A percentile compares a stretch with the other conserved stretches of the same genome.
Evolutionary conservation across 2,888 invertebrate species (phyloP).

Genomic region (Mythimna albipuncta): DNA sequence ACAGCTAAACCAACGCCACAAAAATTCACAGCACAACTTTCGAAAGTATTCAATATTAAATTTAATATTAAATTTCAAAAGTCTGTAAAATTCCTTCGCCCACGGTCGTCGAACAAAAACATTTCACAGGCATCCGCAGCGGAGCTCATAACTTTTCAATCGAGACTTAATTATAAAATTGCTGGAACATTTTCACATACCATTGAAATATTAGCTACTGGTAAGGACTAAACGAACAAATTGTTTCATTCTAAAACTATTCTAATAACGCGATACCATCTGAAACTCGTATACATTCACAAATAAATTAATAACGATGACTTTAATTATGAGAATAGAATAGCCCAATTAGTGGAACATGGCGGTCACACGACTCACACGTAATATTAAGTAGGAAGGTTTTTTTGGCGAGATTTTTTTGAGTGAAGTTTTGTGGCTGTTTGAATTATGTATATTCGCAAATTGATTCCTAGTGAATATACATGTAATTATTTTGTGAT

Average conservation of each 20-base stretch:
- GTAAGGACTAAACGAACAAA: slow-evolving; percentile 78
- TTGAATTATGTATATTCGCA: too few species aligned
- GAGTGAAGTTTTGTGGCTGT: too few species aligned
- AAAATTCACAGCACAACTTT: slow-evolving; percentile 12
- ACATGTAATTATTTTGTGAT: too few species aligned
- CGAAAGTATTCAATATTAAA: slow-evolving; percentile 28
- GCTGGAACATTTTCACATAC: slow-evolving; percentile 71
- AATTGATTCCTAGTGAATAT: too few species aligned
- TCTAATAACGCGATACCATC: slow-evolving; percentile 79
- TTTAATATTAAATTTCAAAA: slow-evolving; percentile 43
- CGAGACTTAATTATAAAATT: slow-evolving; percentile 81
- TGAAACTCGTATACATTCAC: slow-evolving; percentile 49
- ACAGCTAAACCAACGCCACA: neutral
- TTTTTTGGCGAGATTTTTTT: too few species aligned
- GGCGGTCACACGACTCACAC: slow-evolving; percentile 67
- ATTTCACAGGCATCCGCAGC: slow-evolving; percentile 48
- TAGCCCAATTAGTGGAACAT: slow-evolving; percentile 78
- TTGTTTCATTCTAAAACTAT: slow-evolving; percentile 83
- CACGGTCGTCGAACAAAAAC: slow-evolving; percentile 41
- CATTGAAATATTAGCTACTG: slow-evolving; percentile 61
- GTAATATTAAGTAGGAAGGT: slow-evolving; percentile 31
- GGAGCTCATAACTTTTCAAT: slow-evolving; percentile 55
- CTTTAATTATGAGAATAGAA: slow-evolving; percentile 79
- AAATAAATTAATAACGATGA: slow-evolving; percentile 85
- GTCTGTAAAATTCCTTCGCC: slow-evolving; percentile 42